These are phyloP conservation scores for Caenorhabditis latens DNA, from an alignment of 1,140 invertebrate species.

Conservation along the genomic window DNA sequence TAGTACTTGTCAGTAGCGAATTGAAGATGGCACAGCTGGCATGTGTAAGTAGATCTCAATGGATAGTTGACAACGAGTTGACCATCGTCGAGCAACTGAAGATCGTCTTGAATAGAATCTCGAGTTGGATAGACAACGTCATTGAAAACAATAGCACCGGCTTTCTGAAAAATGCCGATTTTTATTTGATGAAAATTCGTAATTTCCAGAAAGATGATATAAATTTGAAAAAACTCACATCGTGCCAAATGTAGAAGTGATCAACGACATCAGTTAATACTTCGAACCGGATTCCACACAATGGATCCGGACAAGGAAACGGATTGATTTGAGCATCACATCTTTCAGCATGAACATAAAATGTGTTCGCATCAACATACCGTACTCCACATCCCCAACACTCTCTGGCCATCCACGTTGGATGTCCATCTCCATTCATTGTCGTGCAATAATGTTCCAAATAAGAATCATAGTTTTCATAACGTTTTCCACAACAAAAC, in stretches of 20 bases:
- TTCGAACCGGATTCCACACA: constrained; percentile 18
- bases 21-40: background rate
- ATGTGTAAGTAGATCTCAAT: background rate
- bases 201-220: background rate
- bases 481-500: constrained; percentile 29
- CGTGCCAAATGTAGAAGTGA: constrained; percentile 27
- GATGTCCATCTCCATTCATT: background rate
- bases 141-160: constrained; percentile 14
- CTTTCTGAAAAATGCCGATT: background rate
- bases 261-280: background rate
- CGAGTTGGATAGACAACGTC: background rate
- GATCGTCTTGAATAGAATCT: constrained; percentile 1
- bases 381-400: constrained; percentile 39
- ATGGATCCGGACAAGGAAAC: constrained; percentile 23
- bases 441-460: constrained; percentile 8
- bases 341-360: background rate
- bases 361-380: background rate
- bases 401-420: constrained; percentile 31
- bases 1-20: constrained; percentile 5
- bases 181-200: background rate
- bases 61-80: constrained; percentile 11
- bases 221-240: background rate
- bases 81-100: background rate
- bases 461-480: constrained; percentile 15
- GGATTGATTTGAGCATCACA: constrained; percentile 1